Conservation (phyloP, 2,113 vertebrate genomes). For the Odobenus rosmarus region DNA sequence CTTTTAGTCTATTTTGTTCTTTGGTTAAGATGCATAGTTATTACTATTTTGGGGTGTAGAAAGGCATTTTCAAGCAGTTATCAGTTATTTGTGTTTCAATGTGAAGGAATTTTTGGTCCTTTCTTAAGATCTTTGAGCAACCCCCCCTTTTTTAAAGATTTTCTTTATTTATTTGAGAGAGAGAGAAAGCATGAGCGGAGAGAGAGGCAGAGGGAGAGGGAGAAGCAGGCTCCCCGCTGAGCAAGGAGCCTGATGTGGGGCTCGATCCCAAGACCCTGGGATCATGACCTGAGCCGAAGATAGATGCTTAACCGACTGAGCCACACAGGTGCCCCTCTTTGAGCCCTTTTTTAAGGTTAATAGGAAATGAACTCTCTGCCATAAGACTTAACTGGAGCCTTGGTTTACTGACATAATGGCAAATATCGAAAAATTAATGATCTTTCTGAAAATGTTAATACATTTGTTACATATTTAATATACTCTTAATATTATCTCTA, state of each 20-base stretch:
- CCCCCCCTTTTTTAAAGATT: neutral
- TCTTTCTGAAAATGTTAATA: conserved; percentile 5
- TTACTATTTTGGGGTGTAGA: neutral
- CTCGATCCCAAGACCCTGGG: neutral
- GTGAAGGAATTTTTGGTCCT: neutral
- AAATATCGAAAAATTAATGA: neutral
- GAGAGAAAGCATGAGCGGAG: neutral
- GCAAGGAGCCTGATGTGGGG: neutral
- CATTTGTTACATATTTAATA: neutral
- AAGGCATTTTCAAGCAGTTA: neutral
- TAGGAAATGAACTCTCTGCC: neutral
- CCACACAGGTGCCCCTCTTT: neutral
- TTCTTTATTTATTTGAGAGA: neutral
- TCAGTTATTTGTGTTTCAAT: neutral
- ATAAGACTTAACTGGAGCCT: neutral
- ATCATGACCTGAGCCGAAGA: neutral
- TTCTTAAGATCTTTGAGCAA: neutral
- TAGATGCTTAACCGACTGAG: neutral
- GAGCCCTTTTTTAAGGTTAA: neutral
- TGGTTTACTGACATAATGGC: neutral
- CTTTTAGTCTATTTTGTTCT: neutral
- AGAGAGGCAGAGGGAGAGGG: neutral
- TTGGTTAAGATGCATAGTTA: neutral
- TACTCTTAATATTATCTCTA: neutral
- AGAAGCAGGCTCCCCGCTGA: neutral